Evolutionary conservation across 2,888 invertebrate species (phyloP), one percentile per base, ranked within the genome.

Genomic region (Polietes domitor): DNA sequence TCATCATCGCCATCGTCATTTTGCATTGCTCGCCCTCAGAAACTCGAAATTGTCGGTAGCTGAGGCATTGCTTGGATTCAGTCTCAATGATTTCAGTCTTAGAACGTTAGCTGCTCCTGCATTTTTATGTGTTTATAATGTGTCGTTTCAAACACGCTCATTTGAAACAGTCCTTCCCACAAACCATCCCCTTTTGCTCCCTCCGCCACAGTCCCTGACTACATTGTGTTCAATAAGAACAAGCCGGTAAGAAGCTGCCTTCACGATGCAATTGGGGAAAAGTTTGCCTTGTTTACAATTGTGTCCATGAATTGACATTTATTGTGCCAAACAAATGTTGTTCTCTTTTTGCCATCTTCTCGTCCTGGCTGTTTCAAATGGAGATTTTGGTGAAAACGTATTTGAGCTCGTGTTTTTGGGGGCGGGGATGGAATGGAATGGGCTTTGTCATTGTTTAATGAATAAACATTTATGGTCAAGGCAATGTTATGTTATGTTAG

Each of bases 121-220:
- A 73, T 73, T 72, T 73, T 61, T 61, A 73, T 73, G 73, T 61
- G 50, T 73, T 73, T 58, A 73, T 61, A 73, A 73, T 73, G 61
- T 73, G 73, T 58, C 73, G 43, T 73, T 73, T 43, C 24, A 41
- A 43, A 73, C 58, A 73, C 41, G 12, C 43, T 73, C 58, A 43
- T 73, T 73, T 73, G 7, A 21, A 58, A 47, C 28, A 12, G 12
- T n/a, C 61, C 28, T 24, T 28, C 41, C 5, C 41, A 9, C 37
- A 37, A 7, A 9, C 6, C 37, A 2, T 12, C 65, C 37, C 17
- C 17, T 6, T 1, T 6, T 0, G n/a, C 47, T 47, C n/a, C 47
- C 47, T n/a, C 32, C 32, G 3, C 32, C 32, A 32, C 32, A 32
- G 32, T 32, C 32, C 32, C 6, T 58, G 47, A 12, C 26, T 43